phyloP scores from a whole-genome alignment of 2,113 vertebrate species.

The Bothrops jararaca region DNA sequence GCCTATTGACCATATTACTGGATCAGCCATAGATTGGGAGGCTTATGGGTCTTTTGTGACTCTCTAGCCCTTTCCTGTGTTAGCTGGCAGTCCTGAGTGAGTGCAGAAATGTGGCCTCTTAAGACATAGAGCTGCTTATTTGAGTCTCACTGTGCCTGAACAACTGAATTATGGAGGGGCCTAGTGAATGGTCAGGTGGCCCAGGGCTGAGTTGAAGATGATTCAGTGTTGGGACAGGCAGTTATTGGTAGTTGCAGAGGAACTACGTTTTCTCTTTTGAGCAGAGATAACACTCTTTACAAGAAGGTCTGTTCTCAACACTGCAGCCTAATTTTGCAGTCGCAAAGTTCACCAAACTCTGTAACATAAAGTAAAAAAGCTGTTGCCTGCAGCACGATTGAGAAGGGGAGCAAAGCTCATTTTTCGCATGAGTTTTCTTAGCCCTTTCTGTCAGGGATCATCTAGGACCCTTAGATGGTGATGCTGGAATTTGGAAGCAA shows the following conservation, averaged over 20 bases:
- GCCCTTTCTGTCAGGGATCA: neutral
- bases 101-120: neutral
- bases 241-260: too few relatives aligned
- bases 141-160: neutral
- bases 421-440: neutral
- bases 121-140: neutral
- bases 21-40: neutral
- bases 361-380: neutral
- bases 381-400: neutral
- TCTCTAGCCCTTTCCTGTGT: neutral
- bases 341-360: neutral
- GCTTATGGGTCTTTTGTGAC: neutral
- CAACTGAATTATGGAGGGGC: neutral
- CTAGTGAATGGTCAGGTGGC: neutral
- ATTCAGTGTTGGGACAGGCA: too few relatives aligned
- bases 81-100: neutral
- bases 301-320: too few relatives aligned
- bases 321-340: neutral
- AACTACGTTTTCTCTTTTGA: neutral
- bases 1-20: neutral
- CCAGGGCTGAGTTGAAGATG: neutral
- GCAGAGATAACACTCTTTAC: neutral
- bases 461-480: neutral
- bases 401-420: neutral
- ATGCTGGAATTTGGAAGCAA: neutral